Evolutionary conservation across 2,797 vertebrate species (phyloP), one percentile per base, ranked within the genome.

Genomic region (Sebastes nivosus): DNA sequence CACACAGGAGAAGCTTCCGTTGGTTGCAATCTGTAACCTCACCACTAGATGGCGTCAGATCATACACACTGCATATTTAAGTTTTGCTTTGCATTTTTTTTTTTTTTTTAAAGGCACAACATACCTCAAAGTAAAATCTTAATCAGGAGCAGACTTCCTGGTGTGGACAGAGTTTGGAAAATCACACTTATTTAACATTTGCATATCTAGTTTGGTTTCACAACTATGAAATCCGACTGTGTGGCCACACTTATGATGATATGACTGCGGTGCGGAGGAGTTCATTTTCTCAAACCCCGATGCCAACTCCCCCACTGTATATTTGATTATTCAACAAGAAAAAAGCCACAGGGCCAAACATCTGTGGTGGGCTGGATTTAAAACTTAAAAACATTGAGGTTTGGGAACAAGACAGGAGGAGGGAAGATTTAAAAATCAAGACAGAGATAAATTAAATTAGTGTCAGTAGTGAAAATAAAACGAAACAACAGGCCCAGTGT

Each of bases 321-420:
- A 67, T 58, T 65, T 85, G 68, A 78, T 75, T 61, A 66, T 61
- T 79, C 60, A 55, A 74, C 32, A 32, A 69, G 55, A 27, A 36
- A 54, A 64, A 65, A 80, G 32, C 65, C 42, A 24, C 69, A 16
- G 42, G 74, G 77, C 72, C 58, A 84, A 83, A 66, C 42, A 13
- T 85, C 36, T 59, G 66, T 63, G 74, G 75, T 74, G 46, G 70
- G 64, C 69, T 42, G 52, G 38, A 72, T 65, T 74, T 71, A 38
- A 55, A 69, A 72, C 36, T 77, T 38, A 27, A 85, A 66, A 87
- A 83, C 71, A 75, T 13, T 72, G 72, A 73, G 79, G 77, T 84
- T 79, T 75, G 64, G 74, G 57, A 65, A 67, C 29, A 71, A 74
- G 36, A 36, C 63, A 29, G 18, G 52, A 79, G 27, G 30, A 58